Evolutionary conservation across 1,140 invertebrate species (phyloP).

Genomic region (Lordiphosa mommai): DNA sequence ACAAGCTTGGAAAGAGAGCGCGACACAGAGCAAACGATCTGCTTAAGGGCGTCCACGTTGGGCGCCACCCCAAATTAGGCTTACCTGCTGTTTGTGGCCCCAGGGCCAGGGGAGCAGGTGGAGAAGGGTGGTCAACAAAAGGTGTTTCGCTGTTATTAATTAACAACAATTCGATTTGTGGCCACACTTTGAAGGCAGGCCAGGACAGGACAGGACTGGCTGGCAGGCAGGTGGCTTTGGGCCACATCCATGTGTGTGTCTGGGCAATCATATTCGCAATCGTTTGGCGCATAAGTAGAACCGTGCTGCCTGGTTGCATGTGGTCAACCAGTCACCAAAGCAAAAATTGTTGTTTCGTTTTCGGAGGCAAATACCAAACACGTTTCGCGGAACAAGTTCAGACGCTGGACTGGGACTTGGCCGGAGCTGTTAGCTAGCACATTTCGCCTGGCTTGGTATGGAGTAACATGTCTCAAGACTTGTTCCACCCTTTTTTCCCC

Average conservation of each 20-base stretch:
- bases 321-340: conserved; percentile 49
- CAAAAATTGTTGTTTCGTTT: conserved; percentile 31
- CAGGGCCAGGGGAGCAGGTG: neutral
- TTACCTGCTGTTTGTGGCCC: conserved; percentile 30
- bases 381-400: conserved; percentile 75
- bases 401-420: conserved; percentile 36
- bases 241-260: conserved; percentile 28
- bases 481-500: conserved; percentile 63
- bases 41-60: conserved; percentile 52
- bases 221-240: conserved; percentile 19
- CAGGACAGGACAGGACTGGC: conserved; percentile 6
- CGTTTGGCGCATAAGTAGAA: conserved; percentile 39
- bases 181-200: conserved; percentile 54
- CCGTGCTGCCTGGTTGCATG: conserved; percentile 40
- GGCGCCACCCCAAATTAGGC: conserved; percentile 66
- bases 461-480: conserved; percentile 70
- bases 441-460: conserved; percentile 37
- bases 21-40: conserved; percentile 2
- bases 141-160: conserved; percentile 71
- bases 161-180: conserved; percentile 73
- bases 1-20: conserved; percentile 28
- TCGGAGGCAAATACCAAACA: conserved; percentile 61
- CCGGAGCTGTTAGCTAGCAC: conserved; percentile 12
- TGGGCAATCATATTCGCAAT: conserved; percentile 45
- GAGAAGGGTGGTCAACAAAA: conserved; percentile 30